A percentile compares a stretch with the other conserved stretches of the same genome.
These are phyloP conservation scores for Phycodurus eques DNA, from an alignment of 2,113 vertebrate genomes.

Conservation along the genomic window DNA sequence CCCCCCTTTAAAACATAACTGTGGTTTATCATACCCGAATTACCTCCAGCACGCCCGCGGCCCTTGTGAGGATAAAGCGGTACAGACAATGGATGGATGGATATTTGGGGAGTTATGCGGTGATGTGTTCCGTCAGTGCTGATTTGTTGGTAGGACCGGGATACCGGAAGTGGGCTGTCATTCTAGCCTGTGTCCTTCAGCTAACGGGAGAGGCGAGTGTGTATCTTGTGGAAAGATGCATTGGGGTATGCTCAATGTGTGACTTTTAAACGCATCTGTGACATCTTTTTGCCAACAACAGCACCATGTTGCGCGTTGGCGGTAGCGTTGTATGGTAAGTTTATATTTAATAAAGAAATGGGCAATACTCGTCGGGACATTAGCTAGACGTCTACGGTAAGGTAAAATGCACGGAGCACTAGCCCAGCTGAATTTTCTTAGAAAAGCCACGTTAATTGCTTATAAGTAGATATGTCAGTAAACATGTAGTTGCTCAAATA, in stretches of 20 bases:
- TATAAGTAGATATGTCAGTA: neutral
- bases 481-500: neutral
- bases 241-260: constrained; percentile 39
- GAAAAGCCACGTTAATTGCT: neutral
- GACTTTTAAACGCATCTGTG: constrained; percentile 27
- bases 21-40: too few relatives aligned
- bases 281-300: constrained; percentile 27
- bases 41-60: too few relatives aligned
- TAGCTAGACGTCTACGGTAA: constrained; percentile 16
- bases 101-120: too few relatives aligned
- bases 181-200: constrained; percentile 69
- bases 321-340: constrained; percentile 71
- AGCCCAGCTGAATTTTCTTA: neutral
- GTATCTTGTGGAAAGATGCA: constrained; percentile 56
- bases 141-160: constrained; percentile 33
- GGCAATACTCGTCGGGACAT: neutral
- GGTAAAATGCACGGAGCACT: neutral
- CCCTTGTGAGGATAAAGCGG: too few relatives aligned
- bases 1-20: too few relatives aligned
- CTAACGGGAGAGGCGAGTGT: constrained; percentile 49
- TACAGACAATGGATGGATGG: too few relatives aligned
- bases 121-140: constrained; percentile 11
- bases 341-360: neutral
- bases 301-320: constrained; percentile 73
- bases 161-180: constrained; percentile 69